phyloP scores from a whole-genome alignment of 2,888 invertebrate genomes.

The Antitype chi region DNA sequence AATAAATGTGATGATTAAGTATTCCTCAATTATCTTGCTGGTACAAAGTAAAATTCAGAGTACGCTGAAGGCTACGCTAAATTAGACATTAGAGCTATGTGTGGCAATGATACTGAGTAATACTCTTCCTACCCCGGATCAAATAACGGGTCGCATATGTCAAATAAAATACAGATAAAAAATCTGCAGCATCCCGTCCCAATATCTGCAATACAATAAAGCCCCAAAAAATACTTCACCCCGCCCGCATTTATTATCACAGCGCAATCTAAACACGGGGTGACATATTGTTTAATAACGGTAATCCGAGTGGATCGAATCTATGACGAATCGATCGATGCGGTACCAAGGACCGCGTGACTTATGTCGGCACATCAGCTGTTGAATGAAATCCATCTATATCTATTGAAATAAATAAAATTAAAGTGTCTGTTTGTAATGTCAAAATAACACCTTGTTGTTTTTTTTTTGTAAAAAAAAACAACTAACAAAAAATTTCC shows the following conservation, averaged over 20 bases:
- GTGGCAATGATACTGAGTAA: neutral
- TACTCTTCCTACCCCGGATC: neutral
- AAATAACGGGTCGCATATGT: neutral
- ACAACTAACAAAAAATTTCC: too few species aligned
- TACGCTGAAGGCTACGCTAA: neutral
- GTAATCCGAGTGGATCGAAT: conserved; percentile 66
- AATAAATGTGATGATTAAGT: too few species aligned
- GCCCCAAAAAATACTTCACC: conserved; percentile 3
- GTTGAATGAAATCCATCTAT: conserved; percentile 12
- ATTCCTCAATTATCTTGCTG: too few species aligned
- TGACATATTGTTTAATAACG: conserved; percentile 62
- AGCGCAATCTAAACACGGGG: conserved; percentile 43
- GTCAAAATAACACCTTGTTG: too few species aligned
- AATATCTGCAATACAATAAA: conserved; percentile 12
- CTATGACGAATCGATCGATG: conserved; percentile 68
- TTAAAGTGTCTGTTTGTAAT: too few species aligned
- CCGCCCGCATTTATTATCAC: conserved; percentile 35
- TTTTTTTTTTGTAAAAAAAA: too few species aligned
- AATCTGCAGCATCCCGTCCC: neutral
- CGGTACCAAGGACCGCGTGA: conserved; percentile 64
- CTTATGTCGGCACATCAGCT: conserved; percentile 64
- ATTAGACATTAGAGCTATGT: neutral
- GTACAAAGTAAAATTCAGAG: neutral
- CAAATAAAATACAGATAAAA: neutral
- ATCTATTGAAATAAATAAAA: too few species aligned